phyloP scores from a whole-genome alignment of 2,113 vertebrate species.

The Panthera tigris region DNA sequence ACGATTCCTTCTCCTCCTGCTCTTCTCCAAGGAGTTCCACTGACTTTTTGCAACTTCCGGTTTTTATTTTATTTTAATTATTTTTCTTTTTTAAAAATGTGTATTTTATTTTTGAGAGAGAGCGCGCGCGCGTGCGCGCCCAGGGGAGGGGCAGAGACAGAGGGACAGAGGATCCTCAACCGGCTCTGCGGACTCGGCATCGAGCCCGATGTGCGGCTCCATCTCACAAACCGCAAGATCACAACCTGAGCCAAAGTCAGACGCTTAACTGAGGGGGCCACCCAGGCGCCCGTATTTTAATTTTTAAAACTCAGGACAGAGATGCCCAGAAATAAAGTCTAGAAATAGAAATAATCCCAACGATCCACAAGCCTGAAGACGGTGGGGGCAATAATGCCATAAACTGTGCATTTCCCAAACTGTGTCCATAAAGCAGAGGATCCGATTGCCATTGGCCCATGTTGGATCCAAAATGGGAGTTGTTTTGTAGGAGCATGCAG shows the following conservation, averaged over 20 bases:
- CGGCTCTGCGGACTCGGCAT: too few relatives aligned
- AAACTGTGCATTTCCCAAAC: not conserved
- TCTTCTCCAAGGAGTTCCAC: not conserved
- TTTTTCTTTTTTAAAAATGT: not conserved
- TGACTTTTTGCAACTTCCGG: not conserved
- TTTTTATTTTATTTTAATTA: not conserved
- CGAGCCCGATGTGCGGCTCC: too few relatives aligned
- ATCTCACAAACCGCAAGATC: too few relatives aligned
- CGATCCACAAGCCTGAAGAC: not conserved
- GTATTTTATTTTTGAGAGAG: too few relatives aligned
- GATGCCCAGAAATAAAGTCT: not conserved
- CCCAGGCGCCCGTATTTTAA: not conserved
- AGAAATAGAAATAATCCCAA: not conserved
- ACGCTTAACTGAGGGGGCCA: too few relatives aligned
- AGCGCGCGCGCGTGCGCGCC: rapidly evolving
- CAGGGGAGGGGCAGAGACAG: too few relatives aligned
- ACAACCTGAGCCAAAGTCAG: too few relatives aligned
- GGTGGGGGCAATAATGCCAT: not conserved
- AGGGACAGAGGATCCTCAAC: too few relatives aligned
- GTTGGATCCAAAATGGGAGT: not conserved
- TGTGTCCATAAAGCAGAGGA: not conserved
- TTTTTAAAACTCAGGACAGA: not conserved
- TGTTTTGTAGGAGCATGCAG: not conserved
- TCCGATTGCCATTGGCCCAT: not conserved
- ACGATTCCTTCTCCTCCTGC: not conserved